Conservation (phyloP, 2,888 invertebrate species). For the Diarsia dahlii region DNA sequence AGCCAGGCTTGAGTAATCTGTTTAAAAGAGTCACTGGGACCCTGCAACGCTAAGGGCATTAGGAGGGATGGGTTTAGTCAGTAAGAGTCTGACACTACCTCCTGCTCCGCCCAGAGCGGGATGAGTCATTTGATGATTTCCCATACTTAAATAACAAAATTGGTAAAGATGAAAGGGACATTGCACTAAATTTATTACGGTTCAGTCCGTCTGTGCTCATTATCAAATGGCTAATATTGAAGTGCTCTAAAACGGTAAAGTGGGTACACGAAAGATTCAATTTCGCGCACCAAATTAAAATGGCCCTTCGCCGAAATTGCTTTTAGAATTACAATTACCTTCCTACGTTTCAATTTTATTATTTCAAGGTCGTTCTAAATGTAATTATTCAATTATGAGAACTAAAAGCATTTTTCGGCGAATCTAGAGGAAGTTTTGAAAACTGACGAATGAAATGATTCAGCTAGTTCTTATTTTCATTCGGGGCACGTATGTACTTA, state of each 20-base stretch:
- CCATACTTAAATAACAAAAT: no score
- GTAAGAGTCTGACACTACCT: no score
- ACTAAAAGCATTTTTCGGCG: neutral
- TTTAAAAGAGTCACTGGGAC: no score
- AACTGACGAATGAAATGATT: neutral
- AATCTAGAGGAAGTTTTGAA: neutral
- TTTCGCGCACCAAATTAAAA: conserved; percentile 54
- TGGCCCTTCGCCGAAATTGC: conserved; percentile 46
- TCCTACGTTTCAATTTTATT: conserved; percentile 30
- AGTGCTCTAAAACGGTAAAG: conserved; percentile 7
- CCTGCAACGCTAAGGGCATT: no score
- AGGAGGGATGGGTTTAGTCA: no score
- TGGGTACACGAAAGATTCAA: conserved; percentile 42
- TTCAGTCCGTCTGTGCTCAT: neutral
- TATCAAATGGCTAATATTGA: conserved; percentile 23
- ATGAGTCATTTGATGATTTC: no score
- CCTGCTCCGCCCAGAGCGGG: no score
- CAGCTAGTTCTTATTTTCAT: neutral
- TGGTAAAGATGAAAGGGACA: neutral
- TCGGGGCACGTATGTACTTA: neutral
- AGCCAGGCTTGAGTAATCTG: no score
- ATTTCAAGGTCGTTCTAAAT: conserved; percentile 24
- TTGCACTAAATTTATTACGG: neutral
- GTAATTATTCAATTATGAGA: conserved; percentile 21
- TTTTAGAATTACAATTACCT: conserved; percentile 44